These are phyloP conservation scores for Anguilla rostrata DNA, from an alignment of 2,113 vertebrate genomes.

Conservation along the genomic window DNA sequence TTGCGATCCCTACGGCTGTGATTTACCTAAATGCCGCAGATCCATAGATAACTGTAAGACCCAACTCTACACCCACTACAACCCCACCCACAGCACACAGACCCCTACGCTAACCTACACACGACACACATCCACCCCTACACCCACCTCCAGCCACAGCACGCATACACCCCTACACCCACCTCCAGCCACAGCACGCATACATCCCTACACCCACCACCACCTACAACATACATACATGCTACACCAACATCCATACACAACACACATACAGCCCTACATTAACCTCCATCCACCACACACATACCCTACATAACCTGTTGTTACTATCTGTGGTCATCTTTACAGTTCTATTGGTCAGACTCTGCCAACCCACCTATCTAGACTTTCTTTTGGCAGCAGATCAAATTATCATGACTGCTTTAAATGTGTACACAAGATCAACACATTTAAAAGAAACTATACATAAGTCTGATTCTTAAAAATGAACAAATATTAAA, in stretches of 20 bases:
- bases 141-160: neutral
- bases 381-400: neutral
- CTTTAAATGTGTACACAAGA: neutral
- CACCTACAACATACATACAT: neutral
- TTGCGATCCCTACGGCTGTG: neutral
- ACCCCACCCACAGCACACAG: neutral
- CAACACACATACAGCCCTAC: neutral
- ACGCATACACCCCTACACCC: neutral
- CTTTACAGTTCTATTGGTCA: neutral
- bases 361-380: neutral
- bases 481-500: neutral
- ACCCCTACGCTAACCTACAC: too few relatives aligned
- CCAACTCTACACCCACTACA: neutral
- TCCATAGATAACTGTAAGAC: constrained; percentile 1
- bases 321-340: neutral
- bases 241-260: constrained; percentile 28
- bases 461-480: neutral
- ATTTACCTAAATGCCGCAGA: constrained; percentile 8
- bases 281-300: too few relatives aligned
- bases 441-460: neutral
- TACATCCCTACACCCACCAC: constrained; percentile 21
- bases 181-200: neutral
- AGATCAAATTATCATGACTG: neutral
- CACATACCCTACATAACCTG: neutral
- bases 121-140: constrained; percentile 10